phyloP scores from a whole-genome alignment of 2,888 invertebrate genomes.

The Idaea straminata region DNA sequence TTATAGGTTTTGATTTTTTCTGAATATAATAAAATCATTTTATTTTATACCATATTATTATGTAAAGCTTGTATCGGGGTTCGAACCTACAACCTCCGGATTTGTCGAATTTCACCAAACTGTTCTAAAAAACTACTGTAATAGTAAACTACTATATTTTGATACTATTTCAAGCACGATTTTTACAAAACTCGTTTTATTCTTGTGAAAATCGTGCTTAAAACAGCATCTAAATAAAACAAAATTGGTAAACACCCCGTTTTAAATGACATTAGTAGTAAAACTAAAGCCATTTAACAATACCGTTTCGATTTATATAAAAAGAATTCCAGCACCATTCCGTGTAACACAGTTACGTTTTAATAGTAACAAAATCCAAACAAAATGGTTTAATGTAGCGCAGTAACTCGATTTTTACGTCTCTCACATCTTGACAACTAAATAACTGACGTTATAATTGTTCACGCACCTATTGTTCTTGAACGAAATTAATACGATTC shows the following conservation, averaged over 20 bases:
- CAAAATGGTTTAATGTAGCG: not conserved
- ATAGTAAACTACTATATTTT: too few species aligned
- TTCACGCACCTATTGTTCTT: slow-evolving; percentile 59
- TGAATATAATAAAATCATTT: not conserved
- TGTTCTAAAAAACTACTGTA: too few species aligned
- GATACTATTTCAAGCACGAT: too few species aligned
- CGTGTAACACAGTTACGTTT: not conserved
- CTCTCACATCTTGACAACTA: slow-evolving; percentile 56
- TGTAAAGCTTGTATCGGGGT: not conserved
- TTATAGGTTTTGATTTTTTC: not conserved
- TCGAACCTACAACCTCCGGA: not conserved
- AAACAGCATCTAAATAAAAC: too few species aligned
- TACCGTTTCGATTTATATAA: not conserved
- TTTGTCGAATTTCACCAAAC: too few species aligned
- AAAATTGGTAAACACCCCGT: too few species aligned
- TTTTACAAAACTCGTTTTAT: too few species aligned
- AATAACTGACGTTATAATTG: slow-evolving; percentile 63
- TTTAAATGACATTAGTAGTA: not conserved
- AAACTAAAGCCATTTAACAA: not conserved
- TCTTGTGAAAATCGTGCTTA: too few species aligned
- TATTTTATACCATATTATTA: not conserved
- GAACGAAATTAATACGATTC: slow-evolving; percentile 25
- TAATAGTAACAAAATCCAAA: slow-evolving; percentile 1
- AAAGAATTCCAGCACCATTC: not conserved
- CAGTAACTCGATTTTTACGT: slow-evolving; percentile 7